Base-by-base conservation (phyloP, 2,888 invertebrate species). In the Hermaeophaga mercurialis region DNA sequence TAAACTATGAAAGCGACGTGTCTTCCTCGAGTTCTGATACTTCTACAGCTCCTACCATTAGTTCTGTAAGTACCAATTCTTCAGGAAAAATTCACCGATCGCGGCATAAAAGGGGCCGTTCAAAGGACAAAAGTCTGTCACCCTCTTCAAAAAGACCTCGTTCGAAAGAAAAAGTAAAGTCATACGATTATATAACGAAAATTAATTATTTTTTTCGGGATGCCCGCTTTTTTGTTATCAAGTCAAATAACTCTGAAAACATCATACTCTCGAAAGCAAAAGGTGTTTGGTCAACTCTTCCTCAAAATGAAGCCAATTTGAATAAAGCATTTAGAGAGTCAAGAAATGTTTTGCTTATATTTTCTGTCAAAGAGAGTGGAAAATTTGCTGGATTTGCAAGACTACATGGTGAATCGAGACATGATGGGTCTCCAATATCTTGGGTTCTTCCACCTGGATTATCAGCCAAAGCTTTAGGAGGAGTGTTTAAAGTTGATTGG, bases 341-440 rank as follows among this genome's bases (percentile, higher is more conserved):
- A 22, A 85, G 94, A 71, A 98, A 97, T 80, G 96, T 98, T 5
- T 82, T 98, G 61, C 82, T 98, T 48, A 90, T 98, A 73, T 98
- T 96, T 81, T 97, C 97, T 52, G 97, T 98, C 0, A 96, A 96
- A 77, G 97, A 97, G 80, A 97, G 96, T 80, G 97, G 96, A 34
- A 93, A 93, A 77, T 92, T 92, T 80, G 90, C 90, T 71, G 96
- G 97, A 0, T 97, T 96, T 80, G 97, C 97, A 6, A 84, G 98
- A 57, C 81, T 98, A 68, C 86, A 87, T 53, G 89, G 90, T 41
- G 94, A 94, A 74, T 94, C 96, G 1, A 85, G 94, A 48, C 88
- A 94, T 68, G 95, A 96, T 79, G 91, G 91, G 31, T 87, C 91
- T 3, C 87, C 95, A 33, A 88, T 96, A 66, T 89, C 91, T 33